Evolutionary conservation across 1,140 invertebrate species (phyloP).

Genomic region (Diuraphis noxia): DNA sequence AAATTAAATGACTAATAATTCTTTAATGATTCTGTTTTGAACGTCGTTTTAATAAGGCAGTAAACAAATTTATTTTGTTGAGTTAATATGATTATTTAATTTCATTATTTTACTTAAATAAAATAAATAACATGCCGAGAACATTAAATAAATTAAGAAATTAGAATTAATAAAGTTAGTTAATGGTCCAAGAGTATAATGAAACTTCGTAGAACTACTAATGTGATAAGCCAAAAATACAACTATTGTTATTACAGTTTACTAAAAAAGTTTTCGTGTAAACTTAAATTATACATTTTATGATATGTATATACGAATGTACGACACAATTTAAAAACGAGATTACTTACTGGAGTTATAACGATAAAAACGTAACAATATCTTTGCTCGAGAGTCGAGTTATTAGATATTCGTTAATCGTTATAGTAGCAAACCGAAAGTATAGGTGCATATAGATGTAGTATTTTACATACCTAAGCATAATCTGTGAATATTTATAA

Average conservation of each 20-base stretch:
- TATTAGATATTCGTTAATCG: background rate
- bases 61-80: background rate
- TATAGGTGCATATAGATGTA: background rate
- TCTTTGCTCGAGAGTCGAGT: background rate
- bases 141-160: background rate
- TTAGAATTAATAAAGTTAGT: background rate
- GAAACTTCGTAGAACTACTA: background rate
- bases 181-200: background rate
- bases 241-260: background rate
- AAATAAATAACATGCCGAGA: background rate
- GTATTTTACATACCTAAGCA: background rate
- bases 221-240: background rate
- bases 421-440: background rate
- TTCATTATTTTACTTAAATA: background rate
- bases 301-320: background rate
- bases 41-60: background rate
- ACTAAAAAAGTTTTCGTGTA: constrained; percentile 1
- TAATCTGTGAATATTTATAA: constrained; percentile 6
- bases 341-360: background rate
- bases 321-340: background rate
- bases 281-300: background rate
- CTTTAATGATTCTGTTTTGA: background rate
- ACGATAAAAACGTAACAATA: background rate
- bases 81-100: background rate
- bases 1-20: background rate